These are phyloP conservation scores for Parasteatoda lunata DNA, from an alignment of 2,888 invertebrate genomes.

Conservation along the genomic window DNA sequence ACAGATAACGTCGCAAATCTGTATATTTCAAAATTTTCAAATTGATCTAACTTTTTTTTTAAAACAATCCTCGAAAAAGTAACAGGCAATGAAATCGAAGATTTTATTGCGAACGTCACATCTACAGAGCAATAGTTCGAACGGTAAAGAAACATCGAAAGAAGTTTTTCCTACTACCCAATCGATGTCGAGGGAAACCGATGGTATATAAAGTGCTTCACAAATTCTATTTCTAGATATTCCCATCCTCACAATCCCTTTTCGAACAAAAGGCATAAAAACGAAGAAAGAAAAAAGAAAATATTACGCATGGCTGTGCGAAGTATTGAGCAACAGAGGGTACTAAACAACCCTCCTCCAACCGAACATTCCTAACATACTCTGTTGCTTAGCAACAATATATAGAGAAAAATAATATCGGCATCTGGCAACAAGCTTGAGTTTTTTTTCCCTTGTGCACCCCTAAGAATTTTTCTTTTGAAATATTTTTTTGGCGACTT, in stretches of 20 bases:
- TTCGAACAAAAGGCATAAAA: conserved; percentile 38
- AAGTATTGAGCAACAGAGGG: conserved; percentile 33
- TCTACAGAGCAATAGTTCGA: background rate
- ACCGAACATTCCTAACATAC: conserved; percentile 35
- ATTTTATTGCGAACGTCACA: background rate
- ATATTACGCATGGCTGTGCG: conserved; percentile 15
- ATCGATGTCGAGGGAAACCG: conserved; percentile 20
- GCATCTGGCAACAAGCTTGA: conserved; percentile 50
- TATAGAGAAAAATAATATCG: conserved; percentile 19
- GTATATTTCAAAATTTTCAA: no score
- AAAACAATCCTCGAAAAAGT: background rate
- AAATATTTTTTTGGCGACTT: background rate
- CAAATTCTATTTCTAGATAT: conserved; percentile 32
- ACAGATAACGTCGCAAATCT: no score
- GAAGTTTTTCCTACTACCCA: background rate
- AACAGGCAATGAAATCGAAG: background rate
- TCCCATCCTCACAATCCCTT: background rate
- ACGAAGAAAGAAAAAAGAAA: background rate
- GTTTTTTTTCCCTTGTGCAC: conserved; percentile 11
- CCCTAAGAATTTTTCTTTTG: background rate
- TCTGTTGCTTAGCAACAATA: conserved; percentile 25
- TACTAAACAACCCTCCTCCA: background rate
- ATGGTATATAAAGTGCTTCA: background rate
- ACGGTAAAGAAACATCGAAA: background rate
- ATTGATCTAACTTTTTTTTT: no score